Percentiles rank a stretch among this genome's conserved stretches.
Evolutionary conservation across 1,140 invertebrate species (phyloP).

Genomic region (Spodoptera frugiperda): DNA sequence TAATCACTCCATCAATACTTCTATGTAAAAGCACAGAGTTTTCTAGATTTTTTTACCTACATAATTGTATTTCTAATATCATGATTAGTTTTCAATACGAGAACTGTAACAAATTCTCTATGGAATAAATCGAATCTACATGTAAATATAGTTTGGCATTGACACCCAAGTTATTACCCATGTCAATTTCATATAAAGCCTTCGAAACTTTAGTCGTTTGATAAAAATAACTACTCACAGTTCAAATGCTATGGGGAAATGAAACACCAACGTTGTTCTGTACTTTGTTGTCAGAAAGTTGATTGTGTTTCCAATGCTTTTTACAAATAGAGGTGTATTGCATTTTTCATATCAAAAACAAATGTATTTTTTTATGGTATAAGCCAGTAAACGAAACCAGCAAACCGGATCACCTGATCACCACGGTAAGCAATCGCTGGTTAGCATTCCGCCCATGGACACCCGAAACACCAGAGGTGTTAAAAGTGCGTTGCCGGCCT

Average conservation of each 20-base stretch:
- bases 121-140: conserved; percentile 28
- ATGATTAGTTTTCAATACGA: background rate
- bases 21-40: no score
- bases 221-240: conserved; percentile 24
- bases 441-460: no score
- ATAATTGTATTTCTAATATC: background rate
- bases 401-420: no score
- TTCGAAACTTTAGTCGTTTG: conserved; percentile 37
- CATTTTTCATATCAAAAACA: no score
- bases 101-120: background rate
- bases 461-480: no score
- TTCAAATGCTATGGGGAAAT: conserved; percentile 4
- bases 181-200: conserved; percentile 15
- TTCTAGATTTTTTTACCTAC: background rate
- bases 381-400: no score
- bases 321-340: no score
- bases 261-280: background rate
- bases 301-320: background rate
- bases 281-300: background rate
- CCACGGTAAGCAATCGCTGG: no score
- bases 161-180: conserved; percentile 22
- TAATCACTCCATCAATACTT: no score
- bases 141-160: conserved; percentile 30
- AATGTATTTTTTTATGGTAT: background rate
- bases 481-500: no score